Base-by-base conservation (phyloP, 1,140 invertebrate genomes). In the Pseudomyrmex flavicornis region DNA sequence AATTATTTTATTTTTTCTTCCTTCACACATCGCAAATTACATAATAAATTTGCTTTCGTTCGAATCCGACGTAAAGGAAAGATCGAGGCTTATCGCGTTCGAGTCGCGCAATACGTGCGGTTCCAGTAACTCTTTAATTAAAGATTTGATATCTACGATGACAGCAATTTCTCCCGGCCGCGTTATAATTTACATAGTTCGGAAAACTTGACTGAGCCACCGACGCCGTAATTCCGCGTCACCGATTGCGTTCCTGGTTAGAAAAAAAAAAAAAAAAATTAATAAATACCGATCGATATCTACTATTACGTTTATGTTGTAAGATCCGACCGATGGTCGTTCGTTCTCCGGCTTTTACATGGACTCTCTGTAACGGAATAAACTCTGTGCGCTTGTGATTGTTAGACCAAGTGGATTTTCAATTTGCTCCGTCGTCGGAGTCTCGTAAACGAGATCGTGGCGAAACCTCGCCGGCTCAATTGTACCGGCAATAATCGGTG, bases 331-430 rank as follows among this genome's bases (percentile, higher is more conserved):
- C 22, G 48, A 15, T 26, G 48, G 66, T 80, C 72, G 35, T 35
- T 50, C 66, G 56, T 70, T n/a, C 35, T 48, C 59, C 35, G 35
- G 5, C 35, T 35, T 22, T 80, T 80, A 12, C 54, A 58, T 70
- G 58, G 58, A 44, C 20, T 2, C 7, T 70, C 54, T 48, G 20
- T 13, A 52, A 17, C 9, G 44, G 12, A 66, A 77, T 50, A 26
- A 48, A 48, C 48, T 52, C 26, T 50, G 48, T 35, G 52, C 59
- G 66, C 48, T 10, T 56, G 26, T 9, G 44, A 72, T 48, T 2
- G 76, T 59, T 59, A 80, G 56, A 35, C 22, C 72, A 80, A 80
- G 59, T 72, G 76, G 76, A 72, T 80, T 72, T 80, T 54, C 76
- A 61, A 68, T n/a, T 70, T 80, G 72, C 70, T 80, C 44, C 66